Evolutionary conservation across 2,797 vertebrate genomes (phyloP).

Genomic region (Syngnathus acus): DNA sequence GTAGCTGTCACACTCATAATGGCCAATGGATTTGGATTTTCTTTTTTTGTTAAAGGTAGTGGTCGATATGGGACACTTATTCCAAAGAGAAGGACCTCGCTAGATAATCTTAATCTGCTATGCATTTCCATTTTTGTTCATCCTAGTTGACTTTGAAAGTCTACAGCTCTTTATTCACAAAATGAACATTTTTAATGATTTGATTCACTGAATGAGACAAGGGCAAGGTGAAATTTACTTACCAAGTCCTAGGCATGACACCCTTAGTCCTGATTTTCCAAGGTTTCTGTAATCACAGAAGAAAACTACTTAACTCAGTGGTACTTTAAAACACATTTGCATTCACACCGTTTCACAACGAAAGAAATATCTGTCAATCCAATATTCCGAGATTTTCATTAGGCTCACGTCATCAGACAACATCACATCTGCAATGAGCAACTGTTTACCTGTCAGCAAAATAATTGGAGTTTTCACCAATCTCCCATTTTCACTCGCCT

Average conservation of each 20-base stretch:
- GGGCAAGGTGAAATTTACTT: slow-evolving; percentile 54
- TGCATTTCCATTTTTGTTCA: not conserved
- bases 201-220: not conserved
- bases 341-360: not conserved
- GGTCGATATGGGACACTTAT: not conserved
- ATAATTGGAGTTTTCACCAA: no score
- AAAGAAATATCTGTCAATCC: not conserved
- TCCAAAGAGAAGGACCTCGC: not conserved
- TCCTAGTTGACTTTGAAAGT: not conserved
- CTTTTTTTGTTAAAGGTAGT: no score
- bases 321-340: not conserved
- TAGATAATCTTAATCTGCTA: not conserved
- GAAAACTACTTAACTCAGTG: slow-evolving; percentile 7
- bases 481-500: not conserved
- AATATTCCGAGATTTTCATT: not conserved
- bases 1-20: slow-evolving; percentile 8
- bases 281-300: slow-evolving; percentile 78
- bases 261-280: slow-evolving; percentile 88
- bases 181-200: not conserved
- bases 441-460: no score
- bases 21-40: not conserved
- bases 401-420: not conserved
- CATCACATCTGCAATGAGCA: no score
- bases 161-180: not conserved
- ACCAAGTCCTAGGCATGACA: slow-evolving; percentile 90